Percentiles rank a stretch among this genome's conserved stretches.
Evolutionary conservation across 64 coral and sea anemone genomes (phyloP).

Genomic region (Hydrozoanthus tunicans): DNA sequence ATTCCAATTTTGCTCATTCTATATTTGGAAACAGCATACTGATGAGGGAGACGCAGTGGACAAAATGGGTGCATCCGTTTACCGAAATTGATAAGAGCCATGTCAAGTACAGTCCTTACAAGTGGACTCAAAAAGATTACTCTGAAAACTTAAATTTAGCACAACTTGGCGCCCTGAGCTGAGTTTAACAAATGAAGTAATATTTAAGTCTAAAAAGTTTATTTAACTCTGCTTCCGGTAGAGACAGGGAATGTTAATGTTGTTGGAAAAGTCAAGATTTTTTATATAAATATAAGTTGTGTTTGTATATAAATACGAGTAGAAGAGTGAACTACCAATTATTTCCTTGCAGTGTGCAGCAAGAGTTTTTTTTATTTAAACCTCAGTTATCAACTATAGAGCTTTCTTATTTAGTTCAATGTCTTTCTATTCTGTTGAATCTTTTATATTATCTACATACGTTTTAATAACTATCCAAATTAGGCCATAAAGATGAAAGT

Average conservation of each 20-base stretch:
- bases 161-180: not conserved
- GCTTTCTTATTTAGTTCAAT: too few species aligned
- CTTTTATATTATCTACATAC: too few species aligned
- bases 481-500: too few species aligned
- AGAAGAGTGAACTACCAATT: too few species aligned
- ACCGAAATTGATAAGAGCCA: not conserved
- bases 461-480: too few species aligned
- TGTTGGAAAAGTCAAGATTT: not conserved
- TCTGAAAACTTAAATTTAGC: not conserved
- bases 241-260: not conserved
- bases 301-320: too few species aligned
- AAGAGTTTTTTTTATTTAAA: too few species aligned
- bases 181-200: not conserved
- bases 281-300: not conserved
- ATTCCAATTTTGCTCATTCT: too few species aligned
- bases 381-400: too few species aligned
- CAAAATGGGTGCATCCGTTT: not conserved
- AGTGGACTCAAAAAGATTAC: not conserved
- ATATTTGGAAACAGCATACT: not conserved
- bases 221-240: slow-evolving; percentile 12
- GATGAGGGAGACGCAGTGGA: not conserved
- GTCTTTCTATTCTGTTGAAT: too few species aligned
- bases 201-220: slow-evolving; percentile 19
- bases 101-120: not conserved
- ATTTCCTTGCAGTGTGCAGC: too few species aligned